phyloP scores from a whole-genome alignment of 2,113 vertebrate species.

The Indicator indicator region DNA sequence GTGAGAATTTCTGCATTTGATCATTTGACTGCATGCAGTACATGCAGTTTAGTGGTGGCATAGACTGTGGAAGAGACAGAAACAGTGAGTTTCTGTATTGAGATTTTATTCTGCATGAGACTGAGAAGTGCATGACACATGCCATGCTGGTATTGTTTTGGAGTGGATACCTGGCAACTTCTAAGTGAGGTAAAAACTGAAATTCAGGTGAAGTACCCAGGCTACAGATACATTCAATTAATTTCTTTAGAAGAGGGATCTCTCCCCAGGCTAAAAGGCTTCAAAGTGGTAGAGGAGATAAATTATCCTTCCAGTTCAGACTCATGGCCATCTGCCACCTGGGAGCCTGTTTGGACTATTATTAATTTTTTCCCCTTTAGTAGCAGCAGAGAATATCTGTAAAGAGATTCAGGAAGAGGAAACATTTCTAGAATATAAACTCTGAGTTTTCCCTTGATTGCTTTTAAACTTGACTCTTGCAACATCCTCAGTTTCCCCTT shows the following conservation, averaged over 20 bases:
- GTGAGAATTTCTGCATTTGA: background rate
- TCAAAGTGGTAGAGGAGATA: slow-evolving; percentile 54
- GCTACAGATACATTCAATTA: slow-evolving; percentile 49
- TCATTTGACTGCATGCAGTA: background rate
- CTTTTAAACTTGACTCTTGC: slow-evolving; percentile 22
- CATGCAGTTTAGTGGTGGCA: background rate
- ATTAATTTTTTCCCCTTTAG: background rate
- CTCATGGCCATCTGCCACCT: slow-evolving; percentile 23
- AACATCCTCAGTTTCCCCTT: background rate
- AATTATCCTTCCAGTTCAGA: slow-evolving; percentile 64
- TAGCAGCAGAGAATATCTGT: background rate
- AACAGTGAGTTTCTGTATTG: background rate
- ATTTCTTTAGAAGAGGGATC: slow-evolving; percentile 60
- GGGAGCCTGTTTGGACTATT: slow-evolving; percentile 42
- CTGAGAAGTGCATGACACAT: accelerated
- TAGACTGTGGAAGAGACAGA: background rate
- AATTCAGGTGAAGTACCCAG: slow-evolving; percentile 36
- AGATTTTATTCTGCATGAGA: background rate
- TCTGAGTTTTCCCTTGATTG: background rate
- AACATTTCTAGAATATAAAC: slow-evolving; percentile 45
- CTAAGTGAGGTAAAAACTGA: slow-evolving; percentile 6
- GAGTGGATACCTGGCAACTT: background rate
- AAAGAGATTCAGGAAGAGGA: slow-evolving; percentile 37
- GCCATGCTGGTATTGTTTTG: background rate
- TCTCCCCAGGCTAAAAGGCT: slow-evolving; percentile 47